Evolutionary conservation across 2,888 invertebrate genomes (phyloP).

Genomic region (Drosophila lacicola): DNA sequence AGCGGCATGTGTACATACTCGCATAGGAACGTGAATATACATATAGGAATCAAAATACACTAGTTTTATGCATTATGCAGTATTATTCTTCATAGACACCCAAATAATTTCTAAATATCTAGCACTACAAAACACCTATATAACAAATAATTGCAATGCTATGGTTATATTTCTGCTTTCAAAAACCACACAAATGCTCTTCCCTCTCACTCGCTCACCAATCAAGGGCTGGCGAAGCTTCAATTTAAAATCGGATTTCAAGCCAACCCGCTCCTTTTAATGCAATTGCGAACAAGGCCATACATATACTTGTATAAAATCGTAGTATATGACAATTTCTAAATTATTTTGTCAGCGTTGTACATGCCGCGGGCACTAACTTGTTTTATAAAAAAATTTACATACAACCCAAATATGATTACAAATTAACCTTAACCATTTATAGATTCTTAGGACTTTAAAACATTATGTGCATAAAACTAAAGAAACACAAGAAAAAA

Average conservation of each 20-base stretch:
- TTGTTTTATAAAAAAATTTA: too few species aligned
- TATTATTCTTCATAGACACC: slow-evolving; percentile 47
- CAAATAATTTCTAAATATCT: slow-evolving; percentile 30
- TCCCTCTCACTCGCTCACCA: slow-evolving; percentile 5
- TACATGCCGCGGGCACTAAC: too few species aligned
- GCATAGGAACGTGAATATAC: slow-evolving; percentile 59
- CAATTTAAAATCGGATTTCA: neutral
- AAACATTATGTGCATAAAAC: slow-evolving; percentile 1
- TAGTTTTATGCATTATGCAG: slow-evolving; percentile 35
- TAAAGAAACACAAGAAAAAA: neutral
- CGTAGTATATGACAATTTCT: neutral
- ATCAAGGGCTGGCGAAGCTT: neutral
- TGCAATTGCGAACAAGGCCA: slow-evolving; percentile 9
- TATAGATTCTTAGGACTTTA: too few species aligned
- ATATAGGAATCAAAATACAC: slow-evolving; percentile 40
- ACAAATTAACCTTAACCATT: neutral
- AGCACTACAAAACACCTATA: slow-evolving; percentile 19
- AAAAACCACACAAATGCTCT: slow-evolving; percentile 25
- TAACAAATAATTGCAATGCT: slow-evolving; percentile 44
- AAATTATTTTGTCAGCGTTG: neutral
- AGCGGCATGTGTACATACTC: slow-evolving; percentile 72
- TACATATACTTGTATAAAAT: neutral
- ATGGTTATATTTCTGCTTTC: slow-evolving; percentile 52
- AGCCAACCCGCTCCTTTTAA: neutral
- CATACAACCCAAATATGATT: neutral